These are phyloP conservation scores for Rhinopomastus cyanomelas DNA, from an alignment of 2,113 vertebrate genomes.

Conservation along the genomic window DNA sequence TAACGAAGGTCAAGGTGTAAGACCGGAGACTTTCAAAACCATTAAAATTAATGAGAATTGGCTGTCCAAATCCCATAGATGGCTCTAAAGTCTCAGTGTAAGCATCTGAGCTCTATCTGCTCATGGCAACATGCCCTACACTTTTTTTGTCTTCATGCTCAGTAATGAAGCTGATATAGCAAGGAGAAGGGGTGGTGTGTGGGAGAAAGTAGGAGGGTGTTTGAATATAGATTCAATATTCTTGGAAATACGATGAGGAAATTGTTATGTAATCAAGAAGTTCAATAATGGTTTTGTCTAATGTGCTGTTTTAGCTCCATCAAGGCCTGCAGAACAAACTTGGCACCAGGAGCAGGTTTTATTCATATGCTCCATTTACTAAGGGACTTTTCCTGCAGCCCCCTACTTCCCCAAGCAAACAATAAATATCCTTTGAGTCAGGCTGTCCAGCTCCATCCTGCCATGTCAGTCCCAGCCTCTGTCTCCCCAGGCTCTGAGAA, in stretches of 20 bases:
- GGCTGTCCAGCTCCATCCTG: constrained; percentile 23
- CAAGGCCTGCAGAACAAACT: constrained; percentile 22
- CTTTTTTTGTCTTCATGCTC: constrained; percentile 47
- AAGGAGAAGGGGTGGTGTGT: constrained; percentile 55
- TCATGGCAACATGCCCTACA: constrained; percentile 36
- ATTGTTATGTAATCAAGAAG: constrained; percentile 68
- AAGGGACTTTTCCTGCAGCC: neutral
- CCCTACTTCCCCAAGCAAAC: neutral
- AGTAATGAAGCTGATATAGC: constrained; percentile 62
- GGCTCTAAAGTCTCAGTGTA: constrained; percentile 56
- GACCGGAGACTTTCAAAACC: neutral
- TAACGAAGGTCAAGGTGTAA: neutral
- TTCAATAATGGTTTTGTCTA: constrained; percentile 66
- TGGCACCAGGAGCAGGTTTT: constrained; percentile 28
- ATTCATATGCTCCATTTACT: constrained; percentile 43
- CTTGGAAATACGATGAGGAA: constrained; percentile 70
- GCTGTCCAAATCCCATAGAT: constrained; percentile 42
- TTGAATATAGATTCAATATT: constrained; percentile 68
- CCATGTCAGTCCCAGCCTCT: neutral
- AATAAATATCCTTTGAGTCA: neutral
- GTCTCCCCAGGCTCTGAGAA: neutral
- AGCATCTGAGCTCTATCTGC: constrained; percentile 34
- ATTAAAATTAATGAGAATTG: constrained; percentile 4
- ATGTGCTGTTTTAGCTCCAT: constrained; percentile 49
- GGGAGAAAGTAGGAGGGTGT: constrained; percentile 62